A percentile compares a stretch with the other conserved stretches of the same genome.
phyloP scores from a whole-genome alignment of 2,888 invertebrate genomes.

The Meloe dianella region DNA sequence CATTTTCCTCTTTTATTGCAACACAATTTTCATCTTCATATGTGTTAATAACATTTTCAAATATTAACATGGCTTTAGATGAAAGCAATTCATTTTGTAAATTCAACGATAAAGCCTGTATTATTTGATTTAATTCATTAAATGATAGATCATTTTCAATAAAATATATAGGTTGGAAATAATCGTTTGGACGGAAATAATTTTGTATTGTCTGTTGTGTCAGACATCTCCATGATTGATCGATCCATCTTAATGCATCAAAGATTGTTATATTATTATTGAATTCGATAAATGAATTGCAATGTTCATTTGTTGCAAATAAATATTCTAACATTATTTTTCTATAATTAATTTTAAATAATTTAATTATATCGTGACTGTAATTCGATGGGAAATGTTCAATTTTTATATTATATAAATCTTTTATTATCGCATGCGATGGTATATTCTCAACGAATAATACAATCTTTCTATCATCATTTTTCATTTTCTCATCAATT shows the following conservation, averaged over 20 bases:
- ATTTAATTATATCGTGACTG: not conserved
- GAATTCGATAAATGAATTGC: slow-evolving; percentile 6
- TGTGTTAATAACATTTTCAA: not conserved
- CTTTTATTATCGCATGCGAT: not conserved
- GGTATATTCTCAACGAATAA: not conserved
- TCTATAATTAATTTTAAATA: slow-evolving; percentile 1
- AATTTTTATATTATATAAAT: not conserved
- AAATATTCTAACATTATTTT: slow-evolving; percentile 2
- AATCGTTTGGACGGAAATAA: not conserved
- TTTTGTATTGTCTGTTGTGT: not conserved
- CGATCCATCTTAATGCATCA: not conserved
- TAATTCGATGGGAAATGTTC: slow-evolving; percentile 1
- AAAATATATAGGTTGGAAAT: not conserved
- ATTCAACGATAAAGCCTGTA: slow-evolving; percentile 2
- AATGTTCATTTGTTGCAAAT: slow-evolving; percentile 8
- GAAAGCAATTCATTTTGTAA: not conserved
- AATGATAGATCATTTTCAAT: not conserved
- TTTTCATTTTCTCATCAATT: not conserved
- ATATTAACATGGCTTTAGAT: not conserved
- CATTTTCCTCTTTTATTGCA: not conserved
- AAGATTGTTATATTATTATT: not conserved
- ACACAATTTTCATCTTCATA: not conserved
- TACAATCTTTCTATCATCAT: not conserved
- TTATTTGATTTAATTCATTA: not conserved
- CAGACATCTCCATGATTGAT: not conserved